Evolutionary conservation across 2,888 invertebrate species (phyloP), one percentile per base, ranked within the genome.

Genomic region (Epistrophe grossulariae): DNA sequence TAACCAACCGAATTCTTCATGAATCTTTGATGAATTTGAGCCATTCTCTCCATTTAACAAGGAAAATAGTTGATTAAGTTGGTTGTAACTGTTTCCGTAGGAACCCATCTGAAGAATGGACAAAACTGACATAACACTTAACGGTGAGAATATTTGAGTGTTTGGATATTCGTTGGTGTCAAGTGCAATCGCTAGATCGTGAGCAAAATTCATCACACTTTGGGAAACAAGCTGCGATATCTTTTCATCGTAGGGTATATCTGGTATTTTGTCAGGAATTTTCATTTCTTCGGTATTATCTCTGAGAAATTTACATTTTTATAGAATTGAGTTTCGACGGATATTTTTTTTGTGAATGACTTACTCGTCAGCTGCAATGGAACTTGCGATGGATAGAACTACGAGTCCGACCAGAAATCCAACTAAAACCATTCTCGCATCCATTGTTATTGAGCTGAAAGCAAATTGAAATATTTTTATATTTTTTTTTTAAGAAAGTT

Each of bases 91-190:
- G 89, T 92, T 94, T 57, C 97, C 97, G 81, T 95, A 94, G 45
- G 96, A 95, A 77, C 97, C 97, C 73, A 97, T 92, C 64, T 97
- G 92, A 0, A 96, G 93, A 92, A 97, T 93, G 6, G 96, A 95
- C 88, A 97, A 91, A 2, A 96, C 94, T 59, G 95, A 94, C 89
- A 95, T 94, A 70, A 97, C 93, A 88, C 96, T 96, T 9, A 96
- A 92, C 0, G 97, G 97, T 0, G 97, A 96, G 89, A 96, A 95
- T 3, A 97, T 94, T 45, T 95, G 89, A 4, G 90, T 91, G 17
- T 89, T 90, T 64, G 50, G 15, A 79, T 62, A 88, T 72, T 89
- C 83, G 7, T 79, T 78, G 4, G 28, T 48, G 13, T 81, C 90
- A 35, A 92, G 77, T 19, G 90, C 88, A 13, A 88, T 74, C 0